Evolutionary conservation across 2,113 vertebrate species (phyloP).

Genomic region (Corvus cornix): DNA sequence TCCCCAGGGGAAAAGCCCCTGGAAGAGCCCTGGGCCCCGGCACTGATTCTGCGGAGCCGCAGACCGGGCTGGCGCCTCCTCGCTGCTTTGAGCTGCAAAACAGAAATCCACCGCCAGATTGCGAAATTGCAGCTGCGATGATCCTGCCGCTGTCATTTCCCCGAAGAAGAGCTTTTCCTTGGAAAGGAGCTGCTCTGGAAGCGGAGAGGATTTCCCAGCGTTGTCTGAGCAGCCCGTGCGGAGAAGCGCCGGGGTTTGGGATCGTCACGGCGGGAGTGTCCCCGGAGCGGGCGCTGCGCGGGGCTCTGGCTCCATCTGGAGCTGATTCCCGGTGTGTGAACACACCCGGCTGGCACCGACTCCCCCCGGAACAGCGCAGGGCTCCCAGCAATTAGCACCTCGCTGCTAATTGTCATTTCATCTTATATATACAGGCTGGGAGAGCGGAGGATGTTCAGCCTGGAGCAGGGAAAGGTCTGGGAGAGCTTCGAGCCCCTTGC

Average conservation of each 20-base stretch:
- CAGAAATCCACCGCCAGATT: fast-evolving
- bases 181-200: neutral
- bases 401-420: neutral
- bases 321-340: neutral
- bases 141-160: neutral
- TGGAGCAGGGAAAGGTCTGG: no score
- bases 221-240: neutral
- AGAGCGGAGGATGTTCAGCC: neutral
- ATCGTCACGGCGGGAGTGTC: fast-evolving
- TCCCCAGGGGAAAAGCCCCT: neutral
- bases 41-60: neutral
- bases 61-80: neutral
- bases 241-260: neutral
- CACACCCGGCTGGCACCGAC: fast-evolving
- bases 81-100: fast-evolving
- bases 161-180: neutral
- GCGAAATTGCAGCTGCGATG: fast-evolving
- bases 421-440: neutral
- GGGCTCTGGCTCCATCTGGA: conserved; percentile 59
- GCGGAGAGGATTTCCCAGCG: fast-evolving
- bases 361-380: fast-evolving
- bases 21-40: neutral
- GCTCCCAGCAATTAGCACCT: neutral
- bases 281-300: fast-evolving
- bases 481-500: fast-evolving